Conservation (phyloP, 2,797 vertebrate species). For the Enteromius unitaeniatus region DNA sequence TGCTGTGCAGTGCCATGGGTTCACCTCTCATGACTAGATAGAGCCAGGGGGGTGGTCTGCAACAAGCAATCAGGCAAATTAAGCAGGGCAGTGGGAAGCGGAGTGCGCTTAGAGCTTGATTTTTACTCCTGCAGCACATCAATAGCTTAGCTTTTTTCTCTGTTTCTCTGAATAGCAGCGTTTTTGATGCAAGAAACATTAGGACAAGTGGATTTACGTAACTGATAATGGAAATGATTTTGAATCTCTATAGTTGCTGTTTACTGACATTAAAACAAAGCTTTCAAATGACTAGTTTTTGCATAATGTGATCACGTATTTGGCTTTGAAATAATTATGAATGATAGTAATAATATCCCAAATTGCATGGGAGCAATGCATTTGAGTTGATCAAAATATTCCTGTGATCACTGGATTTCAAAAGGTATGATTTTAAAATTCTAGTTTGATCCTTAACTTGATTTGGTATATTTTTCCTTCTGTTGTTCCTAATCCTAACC, state of each 20-base stretch:
- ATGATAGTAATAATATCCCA: not conserved
- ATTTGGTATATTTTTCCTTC: not conserved
- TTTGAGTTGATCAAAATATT: slow-evolving; percentile 1
- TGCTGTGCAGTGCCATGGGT: slow-evolving; percentile 49
- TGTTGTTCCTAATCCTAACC: not conserved
- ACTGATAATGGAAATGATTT: slow-evolving; percentile 11
- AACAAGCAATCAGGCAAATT: slow-evolving; percentile 63
- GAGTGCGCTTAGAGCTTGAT: slow-evolving; percentile 8
- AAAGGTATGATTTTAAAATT: not conserved
- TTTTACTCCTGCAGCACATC: slow-evolving; percentile 51
- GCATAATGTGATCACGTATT: not conserved
- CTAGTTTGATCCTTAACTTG: not conserved
- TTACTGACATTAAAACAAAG: not conserved
- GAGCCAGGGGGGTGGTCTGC: slow-evolving; percentile 45
- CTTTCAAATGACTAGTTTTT: slow-evolving; percentile 35
- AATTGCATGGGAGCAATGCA: not conserved
- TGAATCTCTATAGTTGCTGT: slow-evolving; percentile 2
- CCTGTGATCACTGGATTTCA: not conserved
- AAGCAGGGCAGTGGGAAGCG: slow-evolving; percentile 53
- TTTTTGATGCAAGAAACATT: slow-evolving; percentile 33
- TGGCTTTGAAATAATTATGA: not conserved
- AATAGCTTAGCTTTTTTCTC: slow-evolving; percentile 34
- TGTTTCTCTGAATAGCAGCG: slow-evolving; percentile 51
- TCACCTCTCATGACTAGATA: slow-evolving; percentile 56
- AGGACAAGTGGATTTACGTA: slow-evolving; percentile 25